A percentile compares a stretch with the other conserved stretches of the same genome.
Evolutionary conservation across 2,888 invertebrate species (phyloP).

Genomic region (Cheilosia soror): DNA sequence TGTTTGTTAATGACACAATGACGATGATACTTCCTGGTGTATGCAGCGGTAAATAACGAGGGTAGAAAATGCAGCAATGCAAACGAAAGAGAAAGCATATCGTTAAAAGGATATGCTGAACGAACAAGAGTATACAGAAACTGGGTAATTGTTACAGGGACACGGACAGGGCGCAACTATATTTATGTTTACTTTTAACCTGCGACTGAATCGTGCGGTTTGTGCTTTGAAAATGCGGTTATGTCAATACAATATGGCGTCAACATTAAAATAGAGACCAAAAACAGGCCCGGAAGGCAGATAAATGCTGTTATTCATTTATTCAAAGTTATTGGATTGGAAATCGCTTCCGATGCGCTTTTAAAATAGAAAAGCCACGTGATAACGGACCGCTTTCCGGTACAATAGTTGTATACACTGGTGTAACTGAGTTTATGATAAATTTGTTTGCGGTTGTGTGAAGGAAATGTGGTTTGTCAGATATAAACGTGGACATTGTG

Average conservation of each 20-base stretch:
- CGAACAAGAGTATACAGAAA: constrained; percentile 4
- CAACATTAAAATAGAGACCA: neutral
- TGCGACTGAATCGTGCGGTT: neutral
- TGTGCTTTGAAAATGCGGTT: constrained; percentile 9
- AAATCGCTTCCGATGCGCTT: constrained; percentile 7
- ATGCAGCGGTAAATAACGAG: constrained; percentile 56
- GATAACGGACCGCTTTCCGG: constrained; percentile 14
- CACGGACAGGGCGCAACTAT: neutral
- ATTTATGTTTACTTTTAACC: constrained; percentile 28
- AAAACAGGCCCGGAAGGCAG: constrained; percentile 1
- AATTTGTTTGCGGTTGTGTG: neutral
- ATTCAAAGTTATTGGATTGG: constrained; percentile 8
- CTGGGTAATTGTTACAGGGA: constrained; percentile 56
- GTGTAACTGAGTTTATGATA: neutral
- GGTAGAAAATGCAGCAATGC: constrained; percentile 39
- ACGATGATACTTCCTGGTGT: constrained; percentile 50
- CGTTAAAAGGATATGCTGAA: constrained; percentile 39
- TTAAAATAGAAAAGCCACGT: neutral
- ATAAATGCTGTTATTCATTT: neutral
- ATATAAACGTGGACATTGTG: neutral
- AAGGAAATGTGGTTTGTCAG: neutral
- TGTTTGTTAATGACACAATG: constrained; percentile 54
- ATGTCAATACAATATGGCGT: constrained; percentile 32
- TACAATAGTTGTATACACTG: neutral
- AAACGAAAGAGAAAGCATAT: constrained; percentile 16